phyloP scores from a whole-genome alignment of 2,113 vertebrate species.

The Lagopus leucura region DNA sequence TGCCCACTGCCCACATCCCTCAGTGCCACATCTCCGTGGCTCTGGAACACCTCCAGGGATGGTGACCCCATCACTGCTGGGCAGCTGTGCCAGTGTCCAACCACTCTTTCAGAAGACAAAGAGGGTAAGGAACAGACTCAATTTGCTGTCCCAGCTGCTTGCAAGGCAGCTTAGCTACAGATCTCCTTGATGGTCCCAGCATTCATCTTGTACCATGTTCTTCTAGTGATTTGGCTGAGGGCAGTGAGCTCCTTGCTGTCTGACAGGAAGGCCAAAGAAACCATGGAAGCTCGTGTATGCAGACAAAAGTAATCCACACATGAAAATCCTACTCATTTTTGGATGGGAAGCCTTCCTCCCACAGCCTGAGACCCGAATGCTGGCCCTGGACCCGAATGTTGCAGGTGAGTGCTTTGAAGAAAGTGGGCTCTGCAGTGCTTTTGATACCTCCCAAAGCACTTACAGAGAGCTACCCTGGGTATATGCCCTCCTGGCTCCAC shows the following conservation, averaged over 20 bases:
- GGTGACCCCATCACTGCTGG: too few species aligned
- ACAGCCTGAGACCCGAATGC: neutral
- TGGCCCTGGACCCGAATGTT: neutral
- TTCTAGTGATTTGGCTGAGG: neutral
- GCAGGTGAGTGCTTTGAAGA: neutral
- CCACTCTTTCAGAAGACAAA: neutral
- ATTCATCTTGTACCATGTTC: rapidly evolving
- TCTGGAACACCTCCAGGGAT: too few species aligned
- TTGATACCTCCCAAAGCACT: neutral
- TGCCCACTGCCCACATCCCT: too few species aligned
- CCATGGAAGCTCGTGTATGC: neutral
- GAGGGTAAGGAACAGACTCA: neutral
- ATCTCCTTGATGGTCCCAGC: neutral
- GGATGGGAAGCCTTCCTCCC: neutral
- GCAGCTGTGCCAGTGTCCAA: too few species aligned
- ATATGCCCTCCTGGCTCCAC: neutral
- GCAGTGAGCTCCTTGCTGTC: neutral
- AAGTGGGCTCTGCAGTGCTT: neutral
- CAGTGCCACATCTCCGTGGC: too few species aligned
- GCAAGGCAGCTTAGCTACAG: neutral
- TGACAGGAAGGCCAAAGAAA: neutral
- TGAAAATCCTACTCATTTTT: neutral
- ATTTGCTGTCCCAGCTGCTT: neutral
- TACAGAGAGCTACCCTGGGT: neutral
- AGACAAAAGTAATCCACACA: neutral